Evolutionary conservation across 2,797 vertebrate genomes (phyloP), one percentile per base, ranked within the genome.

Genomic region (Eidolon dupreanum): DNA sequence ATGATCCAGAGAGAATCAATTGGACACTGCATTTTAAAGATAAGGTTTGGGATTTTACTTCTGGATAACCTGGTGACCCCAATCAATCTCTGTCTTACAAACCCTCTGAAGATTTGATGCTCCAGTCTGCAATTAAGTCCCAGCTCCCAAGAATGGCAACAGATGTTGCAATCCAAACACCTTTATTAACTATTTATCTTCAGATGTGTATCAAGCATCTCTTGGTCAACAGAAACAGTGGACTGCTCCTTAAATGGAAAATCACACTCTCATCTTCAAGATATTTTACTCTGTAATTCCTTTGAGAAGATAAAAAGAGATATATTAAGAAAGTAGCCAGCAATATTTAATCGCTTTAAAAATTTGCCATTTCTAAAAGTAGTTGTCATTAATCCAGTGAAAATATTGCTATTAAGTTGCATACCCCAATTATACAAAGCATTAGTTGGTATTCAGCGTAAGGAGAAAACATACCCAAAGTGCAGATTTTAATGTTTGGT

Each of bases 1-100:
- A 99, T 99, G 99, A 98, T 98, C 99, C 99, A 99, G 97, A 99
- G 98, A 99, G 98, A 99, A 99, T 99, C 99, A 98, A 99, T 99
- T 99, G 99, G 98, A 98, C 97, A 93, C 98, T 98, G 98, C 98
- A 91, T 98, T 98, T 98, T 98, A 98, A 98, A 99, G 99, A 99
- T 99, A 99, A 99, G 99, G 98, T 97, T 97, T 97, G 97, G 98
- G 98, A 98, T 98, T 98, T 98, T 98, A 98, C 99, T 99, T 98
- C 97, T 89, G 95, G 98, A 98, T 98, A 98, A 98, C 98, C 98
- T 98, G 96, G 97, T 99, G 99, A 99, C 99, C 99, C 98, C 98
- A 98, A 99, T 99, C 99, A 98, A 99, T 99, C 99, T 99, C 99
- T 99, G 99, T 99, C 99, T 98, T 97, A 97, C 97, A 96, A 97